These are phyloP conservation scores for Ectropis crepuscularia DNA, from an alignment of 2,888 invertebrate genomes.

Conservation along the genomic window DNA sequence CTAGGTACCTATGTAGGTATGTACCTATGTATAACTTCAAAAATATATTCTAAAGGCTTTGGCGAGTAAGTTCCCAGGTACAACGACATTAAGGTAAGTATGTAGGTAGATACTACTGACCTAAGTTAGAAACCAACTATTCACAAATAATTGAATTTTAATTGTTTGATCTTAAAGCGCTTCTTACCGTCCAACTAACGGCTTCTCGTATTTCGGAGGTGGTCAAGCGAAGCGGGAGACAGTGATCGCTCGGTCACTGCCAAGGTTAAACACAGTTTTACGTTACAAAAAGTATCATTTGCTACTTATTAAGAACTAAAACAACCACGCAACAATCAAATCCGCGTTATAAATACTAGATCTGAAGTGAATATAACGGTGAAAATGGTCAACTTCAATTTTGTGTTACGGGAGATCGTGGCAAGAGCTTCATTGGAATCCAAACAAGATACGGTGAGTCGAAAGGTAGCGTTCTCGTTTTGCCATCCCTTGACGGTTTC, in stretches of 20 bases:
- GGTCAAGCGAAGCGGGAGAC: conserved; percentile 69
- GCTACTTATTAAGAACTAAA: not conserved
- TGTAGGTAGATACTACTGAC: too few relatives aligned
- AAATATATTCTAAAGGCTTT: too few relatives aligned
- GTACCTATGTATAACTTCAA: too few relatives aligned
- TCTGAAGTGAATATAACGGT: conserved; percentile 41
- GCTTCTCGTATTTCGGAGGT: conserved; percentile 54
- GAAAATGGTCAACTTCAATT: conserved; percentile 73
- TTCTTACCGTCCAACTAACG: conserved; percentile 50
- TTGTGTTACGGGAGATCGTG: conserved; percentile 73
- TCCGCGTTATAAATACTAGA: not conserved
- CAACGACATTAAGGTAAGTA: too few relatives aligned
- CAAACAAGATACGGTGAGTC: conserved; percentile 70
- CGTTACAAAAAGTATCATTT: conserved; percentile 12
- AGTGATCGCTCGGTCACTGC: conserved; percentile 81
- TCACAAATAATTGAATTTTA: conserved; percentile 1
- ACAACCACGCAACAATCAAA: not conserved
- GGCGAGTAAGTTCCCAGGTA: too few relatives aligned
- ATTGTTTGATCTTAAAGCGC: conserved; percentile 17
- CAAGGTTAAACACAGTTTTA: conserved; percentile 68
- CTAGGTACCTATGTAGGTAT: too few relatives aligned
- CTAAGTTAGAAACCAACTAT: not conserved
- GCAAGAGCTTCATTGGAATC: conserved; percentile 68
- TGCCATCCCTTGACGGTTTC: too few relatives aligned
- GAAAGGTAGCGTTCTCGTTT: not conserved